phyloP scores from a whole-genome alignment of 2,888 invertebrate genomes.

The Boloria euphrosyne region DNA sequence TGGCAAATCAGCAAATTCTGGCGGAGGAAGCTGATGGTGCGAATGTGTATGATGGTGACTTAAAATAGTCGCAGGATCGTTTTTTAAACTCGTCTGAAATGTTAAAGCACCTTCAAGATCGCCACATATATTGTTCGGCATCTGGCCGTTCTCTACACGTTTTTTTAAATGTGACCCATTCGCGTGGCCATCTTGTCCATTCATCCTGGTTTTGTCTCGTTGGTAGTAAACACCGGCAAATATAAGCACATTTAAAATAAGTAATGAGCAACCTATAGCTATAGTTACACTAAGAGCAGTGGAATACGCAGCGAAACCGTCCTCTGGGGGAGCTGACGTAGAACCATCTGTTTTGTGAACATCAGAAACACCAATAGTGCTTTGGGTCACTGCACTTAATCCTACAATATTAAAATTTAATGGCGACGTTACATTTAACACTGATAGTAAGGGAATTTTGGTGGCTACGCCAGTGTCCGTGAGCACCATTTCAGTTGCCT shows the following conservation, averaged over 20 bases:
- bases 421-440: constrained; percentile 71
- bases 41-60: constrained; percentile 89
- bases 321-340: constrained; percentile 86
- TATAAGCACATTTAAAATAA: constrained; percentile 95
- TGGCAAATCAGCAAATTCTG: constrained; percentile 91
- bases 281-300: constrained; percentile 96
- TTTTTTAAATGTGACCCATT: constrained; percentile 84
- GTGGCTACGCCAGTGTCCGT: constrained; percentile 70
- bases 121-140: constrained; percentile 94
- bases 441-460: constrained; percentile 65
- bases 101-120: constrained; percentile 85
- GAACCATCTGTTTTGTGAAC: constrained; percentile 69
- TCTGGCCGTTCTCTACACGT: constrained; percentile 91
- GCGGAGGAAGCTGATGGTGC: constrained; percentile 90
- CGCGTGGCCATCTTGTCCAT: constrained; percentile 80
- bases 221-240: constrained; percentile 98
- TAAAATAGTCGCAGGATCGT: constrained; percentile 87
- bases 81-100: constrained; percentile 82
- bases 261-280: constrained; percentile 95
- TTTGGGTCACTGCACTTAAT: constrained; percentile 66
- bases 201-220: constrained; percentile 90
- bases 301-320: constrained; percentile 94
- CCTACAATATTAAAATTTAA: constrained; percentile 71
- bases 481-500: constrained; percentile 76
- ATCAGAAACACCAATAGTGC: constrained; percentile 56